Percentiles rank a stretch among this genome's conserved stretches.
phyloP scores from a whole-genome alignment of 2,888 invertebrate species.

The Nymphalis c-album region DNA sequence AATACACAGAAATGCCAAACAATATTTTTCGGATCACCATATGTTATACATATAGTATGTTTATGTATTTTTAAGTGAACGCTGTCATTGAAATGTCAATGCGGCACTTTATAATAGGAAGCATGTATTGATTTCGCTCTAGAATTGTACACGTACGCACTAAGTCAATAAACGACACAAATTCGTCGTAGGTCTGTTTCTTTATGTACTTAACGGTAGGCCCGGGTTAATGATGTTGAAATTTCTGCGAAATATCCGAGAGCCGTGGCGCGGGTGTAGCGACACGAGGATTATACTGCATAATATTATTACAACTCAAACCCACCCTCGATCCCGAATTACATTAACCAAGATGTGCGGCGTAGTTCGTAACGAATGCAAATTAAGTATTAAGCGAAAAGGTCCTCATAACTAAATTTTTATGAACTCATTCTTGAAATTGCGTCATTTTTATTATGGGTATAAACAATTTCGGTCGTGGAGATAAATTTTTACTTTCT shows the following conservation, averaged over 20 bases:
- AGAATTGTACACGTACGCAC: constrained; percentile 8
- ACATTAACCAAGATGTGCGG: constrained; percentile 36
- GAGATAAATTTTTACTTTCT: neutral
- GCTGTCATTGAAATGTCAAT: no score
- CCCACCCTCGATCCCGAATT: constrained; percentile 40
- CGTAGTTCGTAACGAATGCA: constrained; percentile 41
- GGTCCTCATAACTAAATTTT: constrained; percentile 43
- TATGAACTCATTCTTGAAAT: constrained; percentile 9
- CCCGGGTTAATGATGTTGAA: constrained; percentile 64
- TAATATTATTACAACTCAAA: constrained; percentile 55
- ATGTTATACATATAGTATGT: no score
- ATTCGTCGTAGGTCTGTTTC: constrained; percentile 41
- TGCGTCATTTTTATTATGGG: neutral
- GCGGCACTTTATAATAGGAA: no score
- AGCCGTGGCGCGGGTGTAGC: constrained; percentile 50
- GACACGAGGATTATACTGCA: constrained; percentile 60
- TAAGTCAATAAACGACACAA: constrained; percentile 44
- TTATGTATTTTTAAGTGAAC: no score
- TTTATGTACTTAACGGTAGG: constrained; percentile 26
- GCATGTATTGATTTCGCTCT: neutral
- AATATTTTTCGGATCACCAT: no score
- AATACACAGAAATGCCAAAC: no score
- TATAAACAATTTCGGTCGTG: neutral
- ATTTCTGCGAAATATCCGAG: constrained; percentile 53
- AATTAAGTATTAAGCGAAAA: constrained; percentile 34